Base-by-base conservation (phyloP, 2,888 invertebrate genomes). In the Orthonychiurus folsomi region DNA sequence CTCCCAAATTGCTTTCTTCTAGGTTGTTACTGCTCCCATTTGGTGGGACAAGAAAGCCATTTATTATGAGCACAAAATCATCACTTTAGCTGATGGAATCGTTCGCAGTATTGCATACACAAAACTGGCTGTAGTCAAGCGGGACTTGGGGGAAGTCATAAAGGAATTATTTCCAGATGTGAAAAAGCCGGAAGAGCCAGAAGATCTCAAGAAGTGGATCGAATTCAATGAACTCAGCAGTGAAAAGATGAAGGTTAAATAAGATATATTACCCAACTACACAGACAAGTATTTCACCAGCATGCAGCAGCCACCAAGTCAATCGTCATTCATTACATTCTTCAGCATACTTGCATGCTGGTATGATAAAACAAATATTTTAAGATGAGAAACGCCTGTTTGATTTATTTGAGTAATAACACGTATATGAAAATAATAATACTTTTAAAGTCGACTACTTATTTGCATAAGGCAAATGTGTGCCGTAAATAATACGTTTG, bases 31-130 rank as follows among this genome's bases (percentile, higher is more conserved):
- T 18, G 65, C 63, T 5, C 69, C 92, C 53, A 81, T 87, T 24
- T 88, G 86, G 78, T 93, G 92, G 91, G 92, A 93, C 73, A 88
- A 89, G 21, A 87, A 87, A 75, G 85, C 87, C 26, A 80, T 93
- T 66, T 93, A 88, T 76, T 78, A 92, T 67, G 91, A 92, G 75
- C 91, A 93, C 73, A 84, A 86, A 75, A 87, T 93, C 74, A 82
- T 89, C 9, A 87, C 88, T 0, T 74, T 86, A 1, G 37, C 37
- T 15, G 92, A 93, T 76, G 85, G 85, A 3, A 92, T 93, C 75
- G 83, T 92, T 0, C 83, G 89, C 3, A 88, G 90, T 1, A 81
- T 90, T 2, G 84, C 86, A 21, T 75, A 89, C 26, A 87, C 88
- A 50, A 87, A 89, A 69, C 88, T 90, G 76, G 85, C 85, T 67